Percentiles rank a stretch among this genome's conserved stretches.
Conservation (phyloP, 2,113 vertebrate species). For the Atlantisia rogersi region DNA sequence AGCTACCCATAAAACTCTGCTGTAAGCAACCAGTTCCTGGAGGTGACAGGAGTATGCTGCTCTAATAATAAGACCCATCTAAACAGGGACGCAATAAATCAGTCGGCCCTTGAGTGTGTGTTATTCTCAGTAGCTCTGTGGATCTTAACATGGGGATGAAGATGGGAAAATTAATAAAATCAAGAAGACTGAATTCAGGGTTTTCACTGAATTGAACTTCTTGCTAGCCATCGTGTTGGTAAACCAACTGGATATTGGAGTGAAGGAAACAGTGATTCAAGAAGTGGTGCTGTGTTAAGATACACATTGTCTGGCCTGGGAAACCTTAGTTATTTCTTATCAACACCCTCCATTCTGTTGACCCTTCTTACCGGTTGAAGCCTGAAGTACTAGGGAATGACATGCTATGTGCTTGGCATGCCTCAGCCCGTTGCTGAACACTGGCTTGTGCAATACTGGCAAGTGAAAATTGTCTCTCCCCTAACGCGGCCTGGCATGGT, state of each 20-base stretch:
- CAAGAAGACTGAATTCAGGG: neutral
- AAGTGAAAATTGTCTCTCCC: neutral
- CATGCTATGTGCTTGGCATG: fast-evolving
- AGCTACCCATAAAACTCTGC: neutral
- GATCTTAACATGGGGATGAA: neutral
- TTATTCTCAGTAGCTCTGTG: neutral
- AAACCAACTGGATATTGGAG: neutral
- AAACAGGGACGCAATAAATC: neutral
- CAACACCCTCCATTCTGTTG: neutral
- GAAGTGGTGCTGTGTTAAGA: neutral
- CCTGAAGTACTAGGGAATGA: neutral
- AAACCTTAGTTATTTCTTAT: neutral
- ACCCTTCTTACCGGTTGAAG: neutral
- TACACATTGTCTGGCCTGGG: fast-evolving
- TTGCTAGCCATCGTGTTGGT: neutral
- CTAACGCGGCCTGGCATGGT: neutral
- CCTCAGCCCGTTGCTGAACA: neutral
- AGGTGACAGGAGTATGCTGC: fast-evolving
- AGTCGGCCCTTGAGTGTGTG: neutral
- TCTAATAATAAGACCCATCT: neutral
- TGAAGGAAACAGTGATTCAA: neutral
- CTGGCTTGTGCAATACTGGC: neutral
- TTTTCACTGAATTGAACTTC: neutral
- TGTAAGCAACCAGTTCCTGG: neutral
- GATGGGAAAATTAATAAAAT: neutral